Evolutionary conservation across 2,888 invertebrate species (phyloP).

Genomic region (Leptinotarsa peninsularis): DNA sequence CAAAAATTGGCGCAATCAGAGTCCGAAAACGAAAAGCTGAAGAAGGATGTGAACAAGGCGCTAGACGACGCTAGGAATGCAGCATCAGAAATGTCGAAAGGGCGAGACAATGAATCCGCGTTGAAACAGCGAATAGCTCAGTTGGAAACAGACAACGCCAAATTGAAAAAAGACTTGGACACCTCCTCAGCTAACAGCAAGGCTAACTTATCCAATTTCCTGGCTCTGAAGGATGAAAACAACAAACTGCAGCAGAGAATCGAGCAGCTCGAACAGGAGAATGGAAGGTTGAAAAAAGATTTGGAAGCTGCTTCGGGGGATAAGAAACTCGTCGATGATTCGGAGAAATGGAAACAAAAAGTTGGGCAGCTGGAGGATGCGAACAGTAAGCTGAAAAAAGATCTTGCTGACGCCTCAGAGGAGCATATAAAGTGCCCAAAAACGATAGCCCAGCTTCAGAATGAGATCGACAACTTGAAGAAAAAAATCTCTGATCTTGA

Average conservation of each 20-base stretch:
- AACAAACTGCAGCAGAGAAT: conserved; percentile 33
- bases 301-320: conserved; percentile 34
- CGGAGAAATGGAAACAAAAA: conserved; percentile 31
- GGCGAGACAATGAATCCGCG: conserved; percentile 31
- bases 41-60: conserved; percentile 40
- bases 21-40: conserved; percentile 43
- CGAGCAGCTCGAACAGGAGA: conserved; percentile 40
- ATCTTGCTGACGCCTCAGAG: conserved; percentile 1
- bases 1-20: conserved; percentile 45
- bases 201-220: conserved; percentile 22
- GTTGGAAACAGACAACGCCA: conserved; percentile 48
- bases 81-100: conserved; percentile 29
- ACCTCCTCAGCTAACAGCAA: conserved; percentile 29
- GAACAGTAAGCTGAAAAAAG: conserved; percentile 44
- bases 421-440: conserved; percentile 34
- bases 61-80: conserved; percentile 39
- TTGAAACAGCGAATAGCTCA: conserved; percentile 36
- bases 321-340: conserved; percentile 27
- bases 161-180: conserved; percentile 50
- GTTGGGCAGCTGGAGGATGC: conserved; percentile 41
- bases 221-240: conserved; percentile 35
- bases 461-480: conserved; percentile 38
- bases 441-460: conserved; percentile 21
- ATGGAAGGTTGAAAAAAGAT: conserved; percentile 36
- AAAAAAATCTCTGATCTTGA: conserved; percentile 31